Base-by-base conservation (phyloP, 2,113 vertebrate genomes). In the Piprites chloris region DNA sequence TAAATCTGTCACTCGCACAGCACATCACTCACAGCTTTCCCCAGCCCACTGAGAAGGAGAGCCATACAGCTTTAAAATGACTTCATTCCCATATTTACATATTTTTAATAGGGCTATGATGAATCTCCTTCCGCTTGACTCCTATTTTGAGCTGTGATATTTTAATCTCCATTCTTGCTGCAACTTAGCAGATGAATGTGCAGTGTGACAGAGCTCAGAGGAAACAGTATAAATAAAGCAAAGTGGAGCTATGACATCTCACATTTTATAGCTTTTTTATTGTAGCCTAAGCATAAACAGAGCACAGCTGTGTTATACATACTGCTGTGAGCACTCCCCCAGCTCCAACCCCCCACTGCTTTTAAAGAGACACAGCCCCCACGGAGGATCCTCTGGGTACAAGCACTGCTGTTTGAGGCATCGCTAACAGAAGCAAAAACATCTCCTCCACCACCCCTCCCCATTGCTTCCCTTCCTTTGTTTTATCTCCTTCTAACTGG, bases 251-350 rank as follows among this genome's bases (percentile, higher is more conserved):
- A 98, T 98, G 98, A 98, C 98, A 98, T 98, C 98, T 98, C 98
- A 97, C 97, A 98, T 98, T 98, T 98, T 98, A 98, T 98, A 98
- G 98, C 98, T 97, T 98, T 98, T 98, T 98, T 98, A 98, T 98
- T 98, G 98, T 98, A 98, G 97, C 97, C 96, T 96, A 97, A 98
- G 98, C 97, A 98, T 98, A 98, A 98, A 98, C 98, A 98, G 97
- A 97, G 96, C 97, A 95, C 98, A 98, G 98, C 98, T 98, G 98
- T 98, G 98, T 98, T 98, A 98, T 98, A 98, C 97, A 98, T 97
- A 98, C 97, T 89, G 96, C 98, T 98, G 97, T 87, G 97, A 96
- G 96, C 94, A 68, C 96, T 97, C 97, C 97, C 97, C 94, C 94
- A 89, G 85, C 93, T 89, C 87, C 90, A 93, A 24, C 90, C 97